Evolutionary conservation across 2,797 vertebrate genomes (phyloP), one percentile per base, ranked within the genome.

Genomic region (Carcharodon carcharias): DNA sequence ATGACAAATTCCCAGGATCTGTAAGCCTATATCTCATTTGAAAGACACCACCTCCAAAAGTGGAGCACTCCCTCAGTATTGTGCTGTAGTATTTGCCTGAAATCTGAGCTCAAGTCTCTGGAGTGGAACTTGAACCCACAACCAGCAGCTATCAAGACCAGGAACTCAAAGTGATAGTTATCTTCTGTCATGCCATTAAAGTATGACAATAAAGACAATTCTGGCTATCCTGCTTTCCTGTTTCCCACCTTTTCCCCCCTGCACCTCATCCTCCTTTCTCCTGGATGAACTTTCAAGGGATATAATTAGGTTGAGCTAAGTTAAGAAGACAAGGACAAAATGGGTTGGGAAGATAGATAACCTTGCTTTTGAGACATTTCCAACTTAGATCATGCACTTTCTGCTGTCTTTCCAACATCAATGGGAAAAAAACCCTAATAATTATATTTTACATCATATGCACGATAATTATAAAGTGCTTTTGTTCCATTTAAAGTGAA

Each of bases 401-500:
- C 89, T 50, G 45, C 45, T 85, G 82, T 40, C 58, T 92, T 91
- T 92, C 31, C 28, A 35, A 85, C 82, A 50, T 85, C 82, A 85
- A 50, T 26, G 21, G 45, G 21, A 7, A 85, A 85, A 85, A 63
- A 92, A 1, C 56, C 54, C 89, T 92, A 92, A 92, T 92, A 14
- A 92, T 92, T 92, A n/a, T 92, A 58, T 92, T 85, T 92, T 18
- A 18, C 31, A 92, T 63, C 56, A 58, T 28, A 63, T 61, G 26
- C 89, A 92, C 1, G 63, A 92, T 92, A 92, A 92, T 92, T 92
- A 92, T 92, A 92, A 92, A 63, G 35, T 31, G 89, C 89, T 63
- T 63, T 61, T 63, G 56, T 92, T 61, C 28, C 56, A 92, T 16
- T 92, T 92, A 58, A 58, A 61, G 89, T 63, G 61, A 92, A 35